A percentile compares a stretch with the other conserved stretches of the same genome.
phyloP scores from a whole-genome alignment of 2,113 vertebrate genomes.

The Mungos mungo region DNA sequence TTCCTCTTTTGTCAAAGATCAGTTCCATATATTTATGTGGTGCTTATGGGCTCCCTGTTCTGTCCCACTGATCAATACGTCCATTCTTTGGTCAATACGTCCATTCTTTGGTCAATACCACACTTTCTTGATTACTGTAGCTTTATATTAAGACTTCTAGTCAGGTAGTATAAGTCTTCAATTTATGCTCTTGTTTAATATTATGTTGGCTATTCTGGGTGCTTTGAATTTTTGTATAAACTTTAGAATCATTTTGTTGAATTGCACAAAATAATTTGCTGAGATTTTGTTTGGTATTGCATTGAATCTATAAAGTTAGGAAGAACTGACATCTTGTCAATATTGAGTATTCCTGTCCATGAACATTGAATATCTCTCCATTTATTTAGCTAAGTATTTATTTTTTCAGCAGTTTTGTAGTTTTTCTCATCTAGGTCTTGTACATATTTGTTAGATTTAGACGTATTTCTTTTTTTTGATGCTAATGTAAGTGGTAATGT shows the following conservation, averaged over 20 bases:
- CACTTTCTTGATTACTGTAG: background rate
- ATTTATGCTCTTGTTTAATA: background rate
- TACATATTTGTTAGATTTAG: background rate
- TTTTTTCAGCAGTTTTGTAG: background rate
- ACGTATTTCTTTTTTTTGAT: background rate
- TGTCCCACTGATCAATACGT: background rate
- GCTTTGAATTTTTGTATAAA: background rate
- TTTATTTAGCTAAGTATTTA: background rate
- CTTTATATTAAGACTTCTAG: background rate
- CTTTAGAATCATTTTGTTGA: background rate
- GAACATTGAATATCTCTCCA: background rate
- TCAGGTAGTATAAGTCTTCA: background rate
- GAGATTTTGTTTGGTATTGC: background rate
- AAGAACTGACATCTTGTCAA: background rate
- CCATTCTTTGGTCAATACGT: background rate
- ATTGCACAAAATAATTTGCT: background rate
- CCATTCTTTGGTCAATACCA: background rate
- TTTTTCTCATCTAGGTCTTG: background rate
- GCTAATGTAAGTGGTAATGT: background rate
- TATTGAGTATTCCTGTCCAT: background rate
- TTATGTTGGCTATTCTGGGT: background rate
- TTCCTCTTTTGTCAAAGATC: background rate
- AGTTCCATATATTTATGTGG: background rate
- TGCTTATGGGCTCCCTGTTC: background rate
- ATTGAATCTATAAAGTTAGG: background rate